Percentiles rank a stretch among this genome's conserved stretches.
These are phyloP conservation scores for Microctenopoma steveboyesi DNA, from an alignment of 2,797 vertebrate species.

Conservation along the genomic window DNA sequence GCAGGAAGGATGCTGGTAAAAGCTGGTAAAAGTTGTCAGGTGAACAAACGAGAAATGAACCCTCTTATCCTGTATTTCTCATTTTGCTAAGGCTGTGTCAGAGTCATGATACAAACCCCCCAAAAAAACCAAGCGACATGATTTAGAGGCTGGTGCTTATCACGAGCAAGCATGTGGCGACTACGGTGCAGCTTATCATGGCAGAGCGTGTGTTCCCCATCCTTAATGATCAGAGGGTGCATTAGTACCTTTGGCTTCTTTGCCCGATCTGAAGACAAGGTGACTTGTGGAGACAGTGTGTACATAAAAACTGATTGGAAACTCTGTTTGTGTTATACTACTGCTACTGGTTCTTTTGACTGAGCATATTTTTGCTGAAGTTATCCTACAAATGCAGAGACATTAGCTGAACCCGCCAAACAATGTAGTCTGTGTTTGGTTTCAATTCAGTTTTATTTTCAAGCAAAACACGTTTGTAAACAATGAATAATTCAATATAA, in stretches of 20 bases:
- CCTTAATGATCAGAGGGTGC: conserved; percentile 51
- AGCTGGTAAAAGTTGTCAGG: conserved; percentile 9
- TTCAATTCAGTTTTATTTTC: conserved; percentile 4
- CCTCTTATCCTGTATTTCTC: conserved; percentile 14
- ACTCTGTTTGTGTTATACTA: neutral
- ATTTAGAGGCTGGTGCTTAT: conserved; percentile 64
- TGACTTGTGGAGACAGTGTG: neutral
- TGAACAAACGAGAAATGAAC: conserved; percentile 16
- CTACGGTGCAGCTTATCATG: conserved; percentile 45
- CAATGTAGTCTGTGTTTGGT: conserved; percentile 18
- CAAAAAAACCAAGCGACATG: conserved; percentile 55
- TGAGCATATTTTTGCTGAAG: conserved; percentile 11
- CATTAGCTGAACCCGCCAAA: conserved; percentile 2
- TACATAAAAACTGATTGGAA: conserved; percentile 23
- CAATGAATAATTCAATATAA: neutral
- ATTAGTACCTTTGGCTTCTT: conserved; percentile 35
- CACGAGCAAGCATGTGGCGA: conserved; percentile 40
- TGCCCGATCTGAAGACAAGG: conserved; percentile 19
- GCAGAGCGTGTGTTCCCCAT: conserved; percentile 45
- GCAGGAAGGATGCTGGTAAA: conserved; percentile 23
- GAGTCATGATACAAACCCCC: conserved; percentile 42
- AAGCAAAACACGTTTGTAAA: conserved; percentile 5
- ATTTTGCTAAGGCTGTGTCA: conserved; percentile 21
- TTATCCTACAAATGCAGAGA: conserved; percentile 2
- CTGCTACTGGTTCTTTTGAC: conserved; percentile 30